phyloP scores from a whole-genome alignment of 2,113 vertebrate genomes.

The Poeciliopsis turrubarensis region DNA sequence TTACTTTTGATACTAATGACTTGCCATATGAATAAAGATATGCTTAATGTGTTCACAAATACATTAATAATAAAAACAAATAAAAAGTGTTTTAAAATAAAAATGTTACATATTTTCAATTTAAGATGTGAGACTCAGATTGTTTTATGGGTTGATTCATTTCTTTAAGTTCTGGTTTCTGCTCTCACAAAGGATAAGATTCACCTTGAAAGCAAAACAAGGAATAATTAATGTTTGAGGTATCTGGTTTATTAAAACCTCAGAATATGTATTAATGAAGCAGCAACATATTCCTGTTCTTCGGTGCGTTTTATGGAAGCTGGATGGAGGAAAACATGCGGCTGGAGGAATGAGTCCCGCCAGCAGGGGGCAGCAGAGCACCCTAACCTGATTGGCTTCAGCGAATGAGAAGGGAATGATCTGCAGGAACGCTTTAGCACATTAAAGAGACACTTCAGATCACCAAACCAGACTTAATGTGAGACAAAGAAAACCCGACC shows the following conservation, averaged over 20 bases:
- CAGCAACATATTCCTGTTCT: background rate
- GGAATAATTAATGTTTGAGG: background rate
- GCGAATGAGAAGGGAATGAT: background rate
- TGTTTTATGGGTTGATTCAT: background rate
- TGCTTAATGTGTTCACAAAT: background rate
- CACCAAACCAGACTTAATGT: too few species aligned
- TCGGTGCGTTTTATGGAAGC: too few species aligned
- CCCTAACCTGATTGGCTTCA: background rate
- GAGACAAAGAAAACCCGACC: too few species aligned
- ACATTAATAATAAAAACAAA: background rate
- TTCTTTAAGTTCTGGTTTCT: background rate
- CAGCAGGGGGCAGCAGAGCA: constrained; percentile 47
- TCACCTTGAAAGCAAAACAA: background rate
- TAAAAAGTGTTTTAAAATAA: background rate
- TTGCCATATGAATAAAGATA: too few species aligned
- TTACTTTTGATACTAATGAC: too few species aligned
- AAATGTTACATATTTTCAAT: background rate
- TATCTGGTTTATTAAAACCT: background rate
- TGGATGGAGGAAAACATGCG: background rate
- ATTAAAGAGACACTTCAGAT: too few species aligned
- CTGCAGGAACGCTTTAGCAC: background rate
- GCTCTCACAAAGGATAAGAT: too few species aligned
- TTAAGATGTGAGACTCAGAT: background rate
- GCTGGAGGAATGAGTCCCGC: constrained; percentile 13
- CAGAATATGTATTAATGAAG: background rate